These are phyloP conservation scores for Tachypleus tridentatus DNA, from an alignment of 1,140 invertebrate species.

Conservation along the genomic window DNA sequence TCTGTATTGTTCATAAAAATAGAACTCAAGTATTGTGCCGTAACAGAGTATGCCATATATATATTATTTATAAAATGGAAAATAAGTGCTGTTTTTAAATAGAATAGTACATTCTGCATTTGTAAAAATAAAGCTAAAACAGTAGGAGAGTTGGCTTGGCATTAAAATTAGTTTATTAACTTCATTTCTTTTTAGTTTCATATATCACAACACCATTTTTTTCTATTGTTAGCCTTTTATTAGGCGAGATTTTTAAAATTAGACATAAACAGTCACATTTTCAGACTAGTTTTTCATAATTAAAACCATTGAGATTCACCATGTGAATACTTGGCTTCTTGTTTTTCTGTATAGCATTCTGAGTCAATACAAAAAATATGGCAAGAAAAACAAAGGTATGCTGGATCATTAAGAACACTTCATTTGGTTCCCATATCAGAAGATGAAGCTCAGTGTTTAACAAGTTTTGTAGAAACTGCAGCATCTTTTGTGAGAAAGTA, in stretches of 20 bases:
- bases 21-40: slow-evolving; percentile 88
- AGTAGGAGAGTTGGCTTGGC: no score
- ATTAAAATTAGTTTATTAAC: not conserved
- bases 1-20: slow-evolving; percentile 92
- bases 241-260: not conserved
- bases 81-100: no score
- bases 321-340: no score
- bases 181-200: not conserved
- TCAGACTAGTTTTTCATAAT: no score
- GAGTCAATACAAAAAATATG: slow-evolving; percentile 66
- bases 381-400: slow-evolving; percentile 75
- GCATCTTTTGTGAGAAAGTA: slow-evolving; percentile 55
- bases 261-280: slow-evolving; percentile 1
- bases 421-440: slow-evolving; percentile 46
- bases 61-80: not conserved
- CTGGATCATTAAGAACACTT: slow-evolving; percentile 6
- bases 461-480: slow-evolving; percentile 66
- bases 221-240: no score
- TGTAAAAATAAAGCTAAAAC: no score
- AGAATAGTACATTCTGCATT: no score
- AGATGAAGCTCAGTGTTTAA: slow-evolving; percentile 57
- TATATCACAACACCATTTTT: no score
- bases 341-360: no score
- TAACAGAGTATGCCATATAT: slow-evolving; percentile 50
- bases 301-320: no score